Conservation (phyloP, 1,140 invertebrate species). For the Wasmannia auropunctata region DNA sequence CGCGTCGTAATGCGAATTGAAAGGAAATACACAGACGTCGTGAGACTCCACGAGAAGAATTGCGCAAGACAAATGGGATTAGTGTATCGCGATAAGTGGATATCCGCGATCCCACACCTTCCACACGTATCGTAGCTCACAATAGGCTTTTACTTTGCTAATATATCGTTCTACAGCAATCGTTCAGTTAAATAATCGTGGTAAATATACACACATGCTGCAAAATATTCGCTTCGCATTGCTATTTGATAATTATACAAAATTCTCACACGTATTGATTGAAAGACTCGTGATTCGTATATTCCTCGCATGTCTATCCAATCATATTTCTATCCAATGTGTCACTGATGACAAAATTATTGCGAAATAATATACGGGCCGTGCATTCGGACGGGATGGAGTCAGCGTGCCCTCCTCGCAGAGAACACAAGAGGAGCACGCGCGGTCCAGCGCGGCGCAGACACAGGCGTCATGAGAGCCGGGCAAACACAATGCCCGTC, state of each 20-base stretch:
- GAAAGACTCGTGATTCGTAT: not conserved
- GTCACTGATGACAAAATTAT: not conserved
- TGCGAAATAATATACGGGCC: not conserved
- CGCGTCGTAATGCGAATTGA: not conserved
- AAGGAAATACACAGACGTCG: not conserved
- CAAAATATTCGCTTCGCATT: not conserved
- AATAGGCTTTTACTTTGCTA: not conserved
- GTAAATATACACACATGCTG: not conserved
- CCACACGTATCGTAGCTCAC: not conserved
- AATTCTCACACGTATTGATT: not conserved
- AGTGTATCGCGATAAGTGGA: not conserved
- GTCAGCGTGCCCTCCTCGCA: not conserved
- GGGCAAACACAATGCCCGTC: conserved; percentile 81
- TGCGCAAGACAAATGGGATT: not conserved
- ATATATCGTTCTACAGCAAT: not conserved
- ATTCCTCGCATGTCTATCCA: not conserved
- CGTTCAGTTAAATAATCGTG: not conserved
- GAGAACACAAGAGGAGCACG: conserved; percentile 32
- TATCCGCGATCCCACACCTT: conserved; percentile 7
- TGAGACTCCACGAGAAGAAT: not conserved
- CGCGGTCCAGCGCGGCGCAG: conserved; percentile 17
- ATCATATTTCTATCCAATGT: not conserved
- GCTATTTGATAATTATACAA: not conserved
- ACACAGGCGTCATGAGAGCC: conserved; percentile 64
- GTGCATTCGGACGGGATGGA: not conserved